phyloP scores from a whole-genome alignment of 2,797 vertebrate genomes.

The Alauda arvensis region DNA sequence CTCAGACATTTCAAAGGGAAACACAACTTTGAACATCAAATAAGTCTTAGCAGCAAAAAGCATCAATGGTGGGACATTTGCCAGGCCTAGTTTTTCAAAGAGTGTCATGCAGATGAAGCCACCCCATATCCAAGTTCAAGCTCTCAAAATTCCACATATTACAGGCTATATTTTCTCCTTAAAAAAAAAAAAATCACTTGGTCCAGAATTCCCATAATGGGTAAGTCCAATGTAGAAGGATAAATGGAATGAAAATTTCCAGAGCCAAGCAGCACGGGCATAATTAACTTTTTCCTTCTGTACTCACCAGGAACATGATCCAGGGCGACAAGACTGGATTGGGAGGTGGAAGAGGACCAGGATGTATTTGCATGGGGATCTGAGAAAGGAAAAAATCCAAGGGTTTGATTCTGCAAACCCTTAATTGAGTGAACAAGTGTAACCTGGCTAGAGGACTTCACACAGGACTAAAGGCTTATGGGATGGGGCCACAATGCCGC shows the following conservation, averaged over 20 bases:
- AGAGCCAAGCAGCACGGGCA: constrained; percentile 4
- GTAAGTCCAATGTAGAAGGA: not conserved
- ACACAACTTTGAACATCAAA: constrained; percentile 25
- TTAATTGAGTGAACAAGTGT: not conserved
- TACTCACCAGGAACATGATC: constrained; percentile 66
- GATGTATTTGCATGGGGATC: constrained; percentile 66
- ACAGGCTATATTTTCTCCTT: not conserved
- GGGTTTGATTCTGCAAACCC: constrained; percentile 55
- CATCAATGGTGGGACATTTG: not conserved
- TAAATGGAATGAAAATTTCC: constrained; percentile 2
- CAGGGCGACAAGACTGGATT: constrained; percentile 65
- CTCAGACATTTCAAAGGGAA: constrained; percentile 27
- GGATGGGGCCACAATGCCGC: not conserved
- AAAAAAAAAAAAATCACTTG: not conserved
- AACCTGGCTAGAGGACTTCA: not conserved
- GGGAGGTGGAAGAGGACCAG: constrained; percentile 66
- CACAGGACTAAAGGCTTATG: not conserved
- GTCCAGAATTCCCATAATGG: not conserved
- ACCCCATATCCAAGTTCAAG: not conserved
- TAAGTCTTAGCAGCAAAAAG: constrained; percentile 13
- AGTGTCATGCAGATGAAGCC: constrained; percentile 16
- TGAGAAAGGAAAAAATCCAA: constrained; percentile 61
- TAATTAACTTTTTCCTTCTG: constrained; percentile 28
- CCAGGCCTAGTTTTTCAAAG: not conserved
- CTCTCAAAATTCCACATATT: not conserved